Evolutionary conservation across 2,797 vertebrate species (phyloP), one percentile per base, ranked within the genome.

Genomic region (Orientallactaga sibirica): DNA sequence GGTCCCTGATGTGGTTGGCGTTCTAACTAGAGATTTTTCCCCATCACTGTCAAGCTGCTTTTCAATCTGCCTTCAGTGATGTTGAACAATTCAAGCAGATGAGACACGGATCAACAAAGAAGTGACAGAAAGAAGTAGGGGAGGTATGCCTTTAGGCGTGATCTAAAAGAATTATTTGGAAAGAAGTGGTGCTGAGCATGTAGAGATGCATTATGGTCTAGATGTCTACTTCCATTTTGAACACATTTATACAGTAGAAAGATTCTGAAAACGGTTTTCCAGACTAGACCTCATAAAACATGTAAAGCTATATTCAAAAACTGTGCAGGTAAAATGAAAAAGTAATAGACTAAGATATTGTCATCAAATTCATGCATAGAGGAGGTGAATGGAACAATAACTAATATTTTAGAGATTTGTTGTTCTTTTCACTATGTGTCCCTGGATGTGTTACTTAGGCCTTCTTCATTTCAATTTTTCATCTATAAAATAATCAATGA

Each of bases 21-120:
- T 7, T 87, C 74, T 90, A 71, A 66, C 66, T 84, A 76, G 78
- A 95, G 12, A 81, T 80, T 74, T 52, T 66, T 92, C 62, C 73
- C 7, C 75, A 73, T 86, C 52, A 43, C 78, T 79, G 86, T 88
- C 41, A 62, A 74, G 9, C 58, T 83, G 19, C 1, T 78, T 93
- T 96, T 95, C 89, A 96, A 7, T 81, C 52, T 92, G n/a, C 80
- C 86, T 77, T 87, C 81, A 85, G 29, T 84, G 67, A 96, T 91
- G 58, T 52, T 64, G n/a, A 92, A 52, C 89, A 95, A 90, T 79
- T 94, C 27, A 91, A 92, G 77, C 11, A 84, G 79, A 74, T 90
- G 25, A 55, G 83, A 22, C 24, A 62, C 91, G 29, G 61, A 70
- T 77, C 66, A 73, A n/a, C 14, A 81, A 43, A 90, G 76, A 91